A percentile compares a stretch with the other conserved stretches of the same genome.
These are phyloP conservation scores for Chaetorhynchus papuensis DNA, from an alignment of 2,113 vertebrate species.

Conservation along the genomic window DNA sequence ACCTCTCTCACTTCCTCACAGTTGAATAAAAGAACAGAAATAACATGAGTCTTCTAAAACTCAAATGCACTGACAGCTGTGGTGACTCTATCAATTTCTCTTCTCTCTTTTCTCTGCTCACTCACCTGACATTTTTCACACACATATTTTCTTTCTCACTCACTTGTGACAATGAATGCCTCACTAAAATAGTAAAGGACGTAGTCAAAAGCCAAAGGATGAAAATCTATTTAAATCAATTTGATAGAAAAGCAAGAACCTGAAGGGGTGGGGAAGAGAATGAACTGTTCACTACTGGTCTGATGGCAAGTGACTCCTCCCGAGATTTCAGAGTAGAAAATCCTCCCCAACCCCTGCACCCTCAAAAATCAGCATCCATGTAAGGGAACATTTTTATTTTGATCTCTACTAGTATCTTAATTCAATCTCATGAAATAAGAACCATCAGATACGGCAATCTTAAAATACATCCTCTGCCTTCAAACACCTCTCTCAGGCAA, in stretches of 20 bases:
- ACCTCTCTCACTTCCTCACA: neutral
- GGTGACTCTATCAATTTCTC: neutral
- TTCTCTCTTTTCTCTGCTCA: neutral
- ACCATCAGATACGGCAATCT: neutral
- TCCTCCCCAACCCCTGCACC: rapidly evolving
- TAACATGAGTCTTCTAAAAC: neutral
- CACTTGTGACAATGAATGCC: neutral
- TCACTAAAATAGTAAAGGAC: neutral
- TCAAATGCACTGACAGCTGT: neutral
- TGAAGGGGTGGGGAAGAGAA: neutral
- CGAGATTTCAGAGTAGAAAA: neutral
- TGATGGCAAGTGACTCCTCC: neutral
- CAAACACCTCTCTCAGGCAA: neutral
- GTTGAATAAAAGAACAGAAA: neutral
- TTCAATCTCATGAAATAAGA: neutral
- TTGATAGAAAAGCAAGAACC: neutral
- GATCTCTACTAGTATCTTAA: neutral
- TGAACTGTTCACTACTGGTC: neutral
- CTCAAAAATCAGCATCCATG: neutral
- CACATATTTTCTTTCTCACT: neutral
- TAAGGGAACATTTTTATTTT: neutral
- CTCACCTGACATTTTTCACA: neutral
- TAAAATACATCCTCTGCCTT: neutral
- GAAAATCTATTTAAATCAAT: neutral
- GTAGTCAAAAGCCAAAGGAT: neutral